Percentiles rank a stretch among this genome's conserved stretches.
Conservation (phyloP, 2,888 invertebrate genomes). For the Dolichopus griseipennis region DNA sequence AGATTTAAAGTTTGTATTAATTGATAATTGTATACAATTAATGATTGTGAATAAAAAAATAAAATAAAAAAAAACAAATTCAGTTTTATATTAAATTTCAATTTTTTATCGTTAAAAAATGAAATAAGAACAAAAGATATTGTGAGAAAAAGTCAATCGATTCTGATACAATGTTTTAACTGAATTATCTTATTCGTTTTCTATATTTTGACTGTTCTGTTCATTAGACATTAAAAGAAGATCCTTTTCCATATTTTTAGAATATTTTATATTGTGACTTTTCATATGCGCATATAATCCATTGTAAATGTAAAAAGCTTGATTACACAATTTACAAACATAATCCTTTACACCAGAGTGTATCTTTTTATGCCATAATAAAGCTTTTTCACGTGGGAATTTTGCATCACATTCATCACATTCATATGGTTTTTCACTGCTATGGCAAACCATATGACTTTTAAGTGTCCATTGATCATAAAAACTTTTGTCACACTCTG, state of each 20-base stretch:
- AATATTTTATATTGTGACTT: conserved; percentile 12
- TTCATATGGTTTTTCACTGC: conserved; percentile 15
- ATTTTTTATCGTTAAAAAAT: no score
- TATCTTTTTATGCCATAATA: conserved; percentile 14
- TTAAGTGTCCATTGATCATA: conserved; percentile 12
- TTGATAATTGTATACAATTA: no score
- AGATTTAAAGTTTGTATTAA: no score
- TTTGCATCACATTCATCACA: conserved; percentile 16
- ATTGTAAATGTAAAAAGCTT: conserved; percentile 18
- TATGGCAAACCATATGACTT: conserved; percentile 16
- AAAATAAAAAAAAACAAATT: no score
- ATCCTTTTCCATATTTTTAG: not conserved
- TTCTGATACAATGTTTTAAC: no score
- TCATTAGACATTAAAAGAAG: no score
- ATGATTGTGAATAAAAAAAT: no score
- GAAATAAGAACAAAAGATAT: no score
- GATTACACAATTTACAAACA: conserved; percentile 24
- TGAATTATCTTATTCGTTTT: no score
- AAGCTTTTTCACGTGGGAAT: conserved; percentile 16
- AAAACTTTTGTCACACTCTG: conserved; percentile 16
- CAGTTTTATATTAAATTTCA: no score
- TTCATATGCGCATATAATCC: conserved; percentile 23
- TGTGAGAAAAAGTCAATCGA: no score
- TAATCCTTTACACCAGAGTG: conserved; percentile 21
- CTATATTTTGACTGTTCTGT: no score